Percentiles rank a stretch among this genome's conserved stretches.
Evolutionary conservation across 2,113 vertebrate genomes (phyloP).

Genomic region (Pygathrix nemaeus): DNA sequence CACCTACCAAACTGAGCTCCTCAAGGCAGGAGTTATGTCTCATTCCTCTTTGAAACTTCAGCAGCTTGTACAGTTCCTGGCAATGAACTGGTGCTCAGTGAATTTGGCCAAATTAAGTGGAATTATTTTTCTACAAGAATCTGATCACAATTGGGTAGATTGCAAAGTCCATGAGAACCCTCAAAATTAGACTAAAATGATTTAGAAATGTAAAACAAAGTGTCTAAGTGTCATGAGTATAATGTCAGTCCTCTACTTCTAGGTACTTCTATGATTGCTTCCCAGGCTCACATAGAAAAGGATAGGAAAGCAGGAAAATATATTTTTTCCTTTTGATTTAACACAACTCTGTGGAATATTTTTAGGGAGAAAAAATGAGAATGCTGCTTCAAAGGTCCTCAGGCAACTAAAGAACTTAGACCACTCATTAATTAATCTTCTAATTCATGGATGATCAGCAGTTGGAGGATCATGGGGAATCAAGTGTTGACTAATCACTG

Average conservation of each 20-base stretch:
- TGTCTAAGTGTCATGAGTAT: background rate
- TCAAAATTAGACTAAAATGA: background rate
- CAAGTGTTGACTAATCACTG: background rate
- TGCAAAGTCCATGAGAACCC: background rate
- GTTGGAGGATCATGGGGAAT: background rate
- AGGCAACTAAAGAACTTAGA: conserved; percentile 17
- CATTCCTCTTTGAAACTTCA: background rate
- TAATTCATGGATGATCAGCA: background rate
- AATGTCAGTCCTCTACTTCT: background rate
- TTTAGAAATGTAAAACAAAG: background rate
- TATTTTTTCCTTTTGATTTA: background rate
- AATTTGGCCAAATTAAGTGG: background rate
- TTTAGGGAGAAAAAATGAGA: conserved; percentile 3
- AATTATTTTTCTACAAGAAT: background rate
- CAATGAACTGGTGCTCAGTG: background rate
- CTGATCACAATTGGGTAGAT: background rate
- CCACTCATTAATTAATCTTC: background rate
- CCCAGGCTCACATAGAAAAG: background rate
- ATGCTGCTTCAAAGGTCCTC: background rate
- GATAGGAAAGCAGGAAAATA: background rate
- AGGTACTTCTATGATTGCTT: background rate
- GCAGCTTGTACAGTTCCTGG: background rate
- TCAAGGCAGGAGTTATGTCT: background rate
- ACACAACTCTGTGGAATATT: background rate
- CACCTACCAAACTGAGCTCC: background rate